phyloP scores from a whole-genome alignment of 2,797 vertebrate species.

The Psittacula derbiana region DNA sequence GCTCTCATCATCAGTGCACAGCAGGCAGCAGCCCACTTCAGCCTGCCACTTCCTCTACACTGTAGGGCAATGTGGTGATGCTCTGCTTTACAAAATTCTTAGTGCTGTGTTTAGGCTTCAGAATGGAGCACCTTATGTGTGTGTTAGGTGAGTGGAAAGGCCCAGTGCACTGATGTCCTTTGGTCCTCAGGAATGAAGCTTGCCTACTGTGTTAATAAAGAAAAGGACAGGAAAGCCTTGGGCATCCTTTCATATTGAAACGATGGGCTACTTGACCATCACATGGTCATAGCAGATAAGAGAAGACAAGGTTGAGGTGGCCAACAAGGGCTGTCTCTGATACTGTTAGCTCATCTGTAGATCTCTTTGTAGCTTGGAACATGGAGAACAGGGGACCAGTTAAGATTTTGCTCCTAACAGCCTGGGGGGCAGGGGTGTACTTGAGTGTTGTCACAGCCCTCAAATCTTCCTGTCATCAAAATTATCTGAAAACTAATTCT shows the following conservation, averaged over 20 bases:
- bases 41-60: background rate
- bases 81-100: background rate
- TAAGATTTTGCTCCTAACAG: background rate
- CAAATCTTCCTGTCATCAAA: background rate
- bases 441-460: background rate
- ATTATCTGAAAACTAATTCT: background rate
- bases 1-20: background rate
- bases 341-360: background rate
- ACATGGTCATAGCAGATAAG: background rate
- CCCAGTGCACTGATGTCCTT: background rate
- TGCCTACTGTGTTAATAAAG: background rate
- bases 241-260: background rate
- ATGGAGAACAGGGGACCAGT: background rate
- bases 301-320: background rate
- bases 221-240: background rate
- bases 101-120: background rate
- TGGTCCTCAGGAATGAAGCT: background rate
- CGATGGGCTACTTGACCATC: background rate
- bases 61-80: rapidly evolving
- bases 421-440: background rate
- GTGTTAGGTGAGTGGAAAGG: background rate
- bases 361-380: background rate
- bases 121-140: background rate
- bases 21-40: background rate
- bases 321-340: background rate